Evolutionary conservation across 2,797 vertebrate species (phyloP), one percentile per base, ranked within the genome.

Genomic region (Gadopsis bispinosus): DNA sequence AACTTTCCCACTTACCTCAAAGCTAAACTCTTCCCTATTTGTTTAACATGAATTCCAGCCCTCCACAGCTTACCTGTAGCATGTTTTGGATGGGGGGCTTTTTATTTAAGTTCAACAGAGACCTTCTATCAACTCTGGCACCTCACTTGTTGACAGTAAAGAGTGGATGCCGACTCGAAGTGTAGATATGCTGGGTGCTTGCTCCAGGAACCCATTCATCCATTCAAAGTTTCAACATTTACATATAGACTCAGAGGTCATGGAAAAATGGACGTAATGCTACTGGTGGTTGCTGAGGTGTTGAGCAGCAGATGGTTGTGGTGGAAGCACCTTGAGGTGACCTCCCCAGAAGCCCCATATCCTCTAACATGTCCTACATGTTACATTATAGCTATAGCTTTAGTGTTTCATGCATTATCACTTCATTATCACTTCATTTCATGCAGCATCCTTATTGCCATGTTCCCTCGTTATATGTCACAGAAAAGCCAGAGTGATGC

Each of bases 91-190:
- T 58, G 37, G 47, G 47, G 39, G 14, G n/a, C 26, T 16, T 37
- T 63, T 37, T 37, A 35, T 45, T 60, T 8, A 56, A 41, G 51
- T 29, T 59, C 19, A 64, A 1, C 60, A 22, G 41, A 12, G 54
- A 69, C 73, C 48, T 66, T 41, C 22, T 54, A n/a, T 69, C 12
- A 35, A 19, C 4, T n/a, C 39, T 8, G 26, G 20, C 61, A 59
- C 8, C 35, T 54, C 3, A 2, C 19, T 39, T 71, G 35, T 61
- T 83, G 55, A 71, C 63, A 29, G 68, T 58, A 9, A 65, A 53
- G 26, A 64, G 22, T 51, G 9, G 26, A 58, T 0, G 3, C 50
- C 31, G 35, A 29, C 8, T 31, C n/a, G 8, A 45, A 31, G 33
- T 61, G n/a, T 9, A 37, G 7, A 50, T 60, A 33, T 62, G 43